phyloP scores from a whole-genome alignment of 2,888 invertebrate genomes.

The Eustalomyia histrio region DNA sequence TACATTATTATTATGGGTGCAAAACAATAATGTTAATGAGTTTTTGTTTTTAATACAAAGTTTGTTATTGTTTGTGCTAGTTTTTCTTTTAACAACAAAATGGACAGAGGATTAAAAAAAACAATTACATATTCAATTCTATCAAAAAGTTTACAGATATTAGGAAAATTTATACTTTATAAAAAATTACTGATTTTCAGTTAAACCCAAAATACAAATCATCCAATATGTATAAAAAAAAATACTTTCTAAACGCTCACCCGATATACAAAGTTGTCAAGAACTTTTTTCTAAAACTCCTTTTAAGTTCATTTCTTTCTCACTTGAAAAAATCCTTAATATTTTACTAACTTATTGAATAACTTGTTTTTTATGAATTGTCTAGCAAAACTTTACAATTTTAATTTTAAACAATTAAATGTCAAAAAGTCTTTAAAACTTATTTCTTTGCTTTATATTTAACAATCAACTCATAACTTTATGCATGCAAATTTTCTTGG shows the following conservation, averaged over 20 bases:
- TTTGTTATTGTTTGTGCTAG: slow-evolving; percentile 1
- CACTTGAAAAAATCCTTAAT: background rate
- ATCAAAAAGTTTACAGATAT: no score
- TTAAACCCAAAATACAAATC: no score
- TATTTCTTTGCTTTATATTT: background rate
- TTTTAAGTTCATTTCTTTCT: no score
- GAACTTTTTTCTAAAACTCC: no score
- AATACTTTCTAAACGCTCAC: no score
- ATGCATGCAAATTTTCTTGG: background rate
- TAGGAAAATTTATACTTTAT: no score
- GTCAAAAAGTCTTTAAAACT: background rate
- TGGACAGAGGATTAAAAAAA: background rate
- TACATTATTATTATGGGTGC: slow-evolving; percentile 7
- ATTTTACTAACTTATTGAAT: background rate
- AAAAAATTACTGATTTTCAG: no score
- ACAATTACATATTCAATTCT: no score
- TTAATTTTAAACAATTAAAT: background rate
- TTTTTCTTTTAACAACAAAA: background rate
- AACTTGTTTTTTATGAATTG: background rate
- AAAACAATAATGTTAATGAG: slow-evolving; percentile 36
- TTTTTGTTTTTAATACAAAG: slow-evolving; percentile 4
- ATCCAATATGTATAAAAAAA: no score
- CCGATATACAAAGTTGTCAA: no score
- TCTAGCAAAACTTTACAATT: background rate
- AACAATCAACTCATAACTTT: background rate